Base-by-base conservation (phyloP, 1,140 invertebrate species). In the Trichonephila clavata region DNA sequence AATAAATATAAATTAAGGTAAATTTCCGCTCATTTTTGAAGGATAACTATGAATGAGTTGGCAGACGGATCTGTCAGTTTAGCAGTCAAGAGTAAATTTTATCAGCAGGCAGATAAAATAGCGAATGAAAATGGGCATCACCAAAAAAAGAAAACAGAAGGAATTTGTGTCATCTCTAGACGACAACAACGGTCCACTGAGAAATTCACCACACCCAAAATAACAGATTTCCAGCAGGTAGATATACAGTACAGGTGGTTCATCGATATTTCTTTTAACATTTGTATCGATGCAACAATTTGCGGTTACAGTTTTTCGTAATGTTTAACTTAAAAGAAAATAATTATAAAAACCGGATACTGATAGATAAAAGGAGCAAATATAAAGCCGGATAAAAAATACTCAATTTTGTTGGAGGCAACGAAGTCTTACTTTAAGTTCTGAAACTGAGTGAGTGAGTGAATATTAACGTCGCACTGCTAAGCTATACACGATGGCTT, bases 11-110 rank as follows among this genome's bases (percentile, higher is more conserved):
- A 59, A 13, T 84, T 84, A 84, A 59, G 83, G 83, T n/a, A 84
- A 84, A 84, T 84, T 60, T 84, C 83, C 83, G 27, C 83, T 84
- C 83, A 84, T 84, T n/a, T 57, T 84, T 60, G n/a, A 59, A 60
- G 59, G 59, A 84, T 24, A n/a, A 24, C 27, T 14, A 7, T 2
- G 50, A 83, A 83, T 13, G n/a, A 50, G n/a, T 18, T 27, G 50
- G 57, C 43, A 16, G 16, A 16, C 50, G 7, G 80, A 57, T 83
- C 50, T 39, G n/a, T 59, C 50, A 60, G 57, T n/a, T 16, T 24
- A 50, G 5, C 1, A 60, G n/a, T 84, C 24, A 4, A 59, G 32
- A 14, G 83, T 59, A 59, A 60, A 59, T 18, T 84, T 84, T n/a
- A 59, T n/a, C 3, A 50, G 50, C 7, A 10, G 50, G 50, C 14